Percentiles rank a stretch among this genome's conserved stretches.
These are phyloP conservation scores for Apodemus sylvaticus DNA, from an alignment of 2,113 vertebrate species.

Conservation along the genomic window DNA sequence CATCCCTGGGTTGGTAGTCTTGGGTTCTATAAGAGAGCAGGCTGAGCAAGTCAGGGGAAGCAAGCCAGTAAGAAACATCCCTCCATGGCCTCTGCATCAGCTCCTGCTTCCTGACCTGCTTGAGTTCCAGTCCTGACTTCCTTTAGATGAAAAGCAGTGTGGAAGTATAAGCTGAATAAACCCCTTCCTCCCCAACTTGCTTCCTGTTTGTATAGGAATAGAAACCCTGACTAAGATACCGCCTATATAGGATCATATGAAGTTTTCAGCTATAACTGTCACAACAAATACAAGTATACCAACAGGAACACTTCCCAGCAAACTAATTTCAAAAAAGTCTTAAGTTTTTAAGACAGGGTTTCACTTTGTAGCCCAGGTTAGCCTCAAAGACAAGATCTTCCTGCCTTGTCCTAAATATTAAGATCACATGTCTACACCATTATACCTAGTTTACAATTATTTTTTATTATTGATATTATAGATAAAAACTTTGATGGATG, in stretches of 20 bases:
- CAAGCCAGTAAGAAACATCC: no score
- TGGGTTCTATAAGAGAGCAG: no score
- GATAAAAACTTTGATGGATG: not conserved
- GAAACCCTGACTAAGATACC: no score
- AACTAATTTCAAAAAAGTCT: not conserved
- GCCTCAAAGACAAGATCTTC: not conserved
- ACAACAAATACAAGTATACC: not conserved
- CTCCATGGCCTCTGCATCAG: no score
- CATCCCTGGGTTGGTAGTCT: no score
- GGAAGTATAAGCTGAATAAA: no score
- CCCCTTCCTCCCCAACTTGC: no score
- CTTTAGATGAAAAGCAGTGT: no score
- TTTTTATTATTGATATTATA: not conserved
- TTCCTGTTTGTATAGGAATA: no score
- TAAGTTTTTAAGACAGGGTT: not conserved
- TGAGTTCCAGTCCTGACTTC: no score
- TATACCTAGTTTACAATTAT: not conserved
- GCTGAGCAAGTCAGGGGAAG: no score
- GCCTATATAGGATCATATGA: not conserved
- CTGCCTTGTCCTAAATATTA: not conserved
- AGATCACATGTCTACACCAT: not conserved
- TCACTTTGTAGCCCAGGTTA: not conserved
- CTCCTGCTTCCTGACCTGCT: no score
- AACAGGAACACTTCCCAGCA: not conserved
- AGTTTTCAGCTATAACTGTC: not conserved